Evolutionary conservation across 2,797 vertebrate genomes (phyloP), one percentile per base, ranked within the genome.

Genomic region (Amniataba percoides): DNA sequence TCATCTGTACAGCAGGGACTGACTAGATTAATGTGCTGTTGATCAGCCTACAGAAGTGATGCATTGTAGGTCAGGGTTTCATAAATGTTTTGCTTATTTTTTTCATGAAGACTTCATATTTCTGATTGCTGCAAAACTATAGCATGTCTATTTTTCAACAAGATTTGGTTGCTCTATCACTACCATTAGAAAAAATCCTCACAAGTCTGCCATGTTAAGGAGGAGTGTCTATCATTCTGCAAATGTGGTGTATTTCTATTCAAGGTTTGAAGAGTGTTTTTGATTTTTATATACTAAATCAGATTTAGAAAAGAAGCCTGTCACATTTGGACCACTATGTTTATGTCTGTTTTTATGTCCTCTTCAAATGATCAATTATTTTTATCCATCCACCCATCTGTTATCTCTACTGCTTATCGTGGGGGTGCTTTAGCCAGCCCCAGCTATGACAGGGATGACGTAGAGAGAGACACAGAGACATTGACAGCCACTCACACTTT

Each of bases 1-100:
- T 95, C 95, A 95, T 95, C 94, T 96, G 94, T 95, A 94, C 94
- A 92, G 86, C 93, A 93, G 94, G 95, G 18, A 21, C 10, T 11
- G 13, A 65, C 40, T 12, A 11, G 40, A 49, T 53, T 23, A 14
- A 48, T 52, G 14, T 91, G 31, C 69, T 13, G 94, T 94, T 21
- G 48, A 74, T 69, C 34, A 51, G 45, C 31, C n/a, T 39, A 2
- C 6, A 49, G 19, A 36, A 55, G 11, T 19, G 6, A 18, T 51
- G 9, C 25, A 55, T n/a, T 55, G 39, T 42, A 40, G 55, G 16
- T 40, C 67, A 67, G 57, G 55, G 34, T 45, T 52, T 56, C 19
- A 36, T 31, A 27, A 25, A 60, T 57, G 13, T 21, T 52, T 15
- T 43, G 23, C 25, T 16, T 18, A 7, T 60, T 43, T 31, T 23